Evolutionary conservation across 2,888 invertebrate genomes (phyloP), one percentile per base, ranked within the genome.

Genomic region (Operophtera brumata): DNA sequence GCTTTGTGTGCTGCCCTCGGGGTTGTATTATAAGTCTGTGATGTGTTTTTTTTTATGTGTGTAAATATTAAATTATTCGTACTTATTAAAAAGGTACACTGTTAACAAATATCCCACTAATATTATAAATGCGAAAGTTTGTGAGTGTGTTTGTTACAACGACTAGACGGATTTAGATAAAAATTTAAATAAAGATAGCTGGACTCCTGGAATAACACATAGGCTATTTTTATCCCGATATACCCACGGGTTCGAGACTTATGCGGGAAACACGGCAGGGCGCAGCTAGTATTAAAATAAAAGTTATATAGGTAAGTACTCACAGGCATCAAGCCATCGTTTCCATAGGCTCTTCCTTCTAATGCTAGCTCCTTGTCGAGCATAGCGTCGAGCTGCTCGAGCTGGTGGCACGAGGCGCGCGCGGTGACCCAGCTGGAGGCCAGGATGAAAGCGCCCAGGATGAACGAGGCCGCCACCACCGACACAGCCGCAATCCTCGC

Each of bases 401-500:
- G 91, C 81, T 94, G 94, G 71, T 94, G 94, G 82, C 96, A 96
- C 44, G 96, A 94, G 51, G 94, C 93, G 61, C 94, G 93, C 35
- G 96, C 96, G 62, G 95, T 93, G 50, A 97, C 92, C 92, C 95
- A 97, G 70, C 96, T 94, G 14, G 96, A 94, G 47, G 96, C 95
- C 75, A 97, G 90, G 73, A 96, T 94, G 82, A 96, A 96, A 58
- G 94, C 91, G 62, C 96, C 96, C 72, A 96, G 86, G 64, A 97
- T 93, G 69, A 96, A 92, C 32, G 96, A 94, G 54, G 96, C 94
- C 0, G 94, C 93, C 65, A 97, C 94, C 67, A 97, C 92, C 59
- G 97, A 96, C 65, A 94, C 90, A 41, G 96, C 96, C 12, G 95
- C 94, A 74, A 97, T 96, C 83, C 94, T 93, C 26, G 97, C 95